Percentiles rank a stretch among this genome's conserved stretches.
phyloP scores from a whole-genome alignment of 2,888 invertebrate species.

The Tiphia femorata region DNA sequence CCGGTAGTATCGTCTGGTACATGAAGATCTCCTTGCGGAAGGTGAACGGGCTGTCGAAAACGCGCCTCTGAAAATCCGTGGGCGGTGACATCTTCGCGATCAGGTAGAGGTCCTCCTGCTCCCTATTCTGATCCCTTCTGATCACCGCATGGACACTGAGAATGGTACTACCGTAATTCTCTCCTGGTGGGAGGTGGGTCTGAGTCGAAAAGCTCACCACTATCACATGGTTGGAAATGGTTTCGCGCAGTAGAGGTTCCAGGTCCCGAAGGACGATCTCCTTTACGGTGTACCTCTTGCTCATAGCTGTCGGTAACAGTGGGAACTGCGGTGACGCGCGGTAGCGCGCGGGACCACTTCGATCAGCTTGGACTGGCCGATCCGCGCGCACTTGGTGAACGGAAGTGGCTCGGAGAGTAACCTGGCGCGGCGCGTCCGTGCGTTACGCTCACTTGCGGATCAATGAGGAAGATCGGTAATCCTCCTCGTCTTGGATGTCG shows the following conservation, averaged over 20 bases:
- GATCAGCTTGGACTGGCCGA: too few species aligned
- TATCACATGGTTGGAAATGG: slow-evolving; percentile 39
- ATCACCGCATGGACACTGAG: slow-evolving; percentile 59
- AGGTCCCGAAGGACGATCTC: slow-evolving; percentile 49
- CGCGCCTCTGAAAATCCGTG: slow-evolving; percentile 70
- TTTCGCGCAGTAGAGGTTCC: slow-evolving; percentile 48
- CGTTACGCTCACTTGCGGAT: too few species aligned
- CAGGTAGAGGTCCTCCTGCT: slow-evolving; percentile 66
- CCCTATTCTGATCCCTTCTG: slow-evolving; percentile 23
- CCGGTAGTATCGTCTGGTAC: slow-evolving; percentile 71
- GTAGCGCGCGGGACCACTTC: too few species aligned
- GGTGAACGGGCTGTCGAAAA: slow-evolving; percentile 73
- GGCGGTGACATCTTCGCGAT: slow-evolving; percentile 74
- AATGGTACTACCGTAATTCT: slow-evolving; percentile 76
- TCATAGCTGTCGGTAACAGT: too few species aligned
- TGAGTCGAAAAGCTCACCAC: slow-evolving; percentile 44
- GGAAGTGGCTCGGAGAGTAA: too few species aligned
- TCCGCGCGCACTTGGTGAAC: too few species aligned
- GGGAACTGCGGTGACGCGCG: too few species aligned
- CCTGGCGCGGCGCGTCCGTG: too few species aligned
- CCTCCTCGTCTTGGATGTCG: too few species aligned
- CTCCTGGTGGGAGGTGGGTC: slow-evolving; percentile 69
- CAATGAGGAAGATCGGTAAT: too few species aligned
- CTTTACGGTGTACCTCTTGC: too few species aligned
- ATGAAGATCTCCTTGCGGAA: slow-evolving; percentile 74